Conservation (phyloP, 2,113 vertebrate genomes). For the Rhea americana region DNA sequence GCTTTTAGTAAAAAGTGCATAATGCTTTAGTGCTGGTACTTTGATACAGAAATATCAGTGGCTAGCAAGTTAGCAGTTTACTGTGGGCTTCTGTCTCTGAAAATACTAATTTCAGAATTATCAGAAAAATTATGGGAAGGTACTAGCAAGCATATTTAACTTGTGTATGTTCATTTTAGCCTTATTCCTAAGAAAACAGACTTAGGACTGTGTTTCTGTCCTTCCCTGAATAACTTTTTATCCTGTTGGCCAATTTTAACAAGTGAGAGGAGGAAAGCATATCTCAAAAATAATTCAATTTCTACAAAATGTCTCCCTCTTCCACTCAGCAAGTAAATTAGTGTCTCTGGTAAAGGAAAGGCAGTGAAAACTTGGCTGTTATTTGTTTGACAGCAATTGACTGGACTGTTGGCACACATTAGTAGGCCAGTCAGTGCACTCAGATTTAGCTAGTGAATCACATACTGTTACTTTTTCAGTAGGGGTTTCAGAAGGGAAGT, state of each 20-base stretch:
- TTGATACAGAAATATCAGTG: not conserved
- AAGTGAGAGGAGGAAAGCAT: not conserved
- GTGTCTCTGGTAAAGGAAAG: not conserved
- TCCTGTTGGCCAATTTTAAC: not conserved
- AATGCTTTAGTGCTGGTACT: not conserved
- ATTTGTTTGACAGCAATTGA: not conserved
- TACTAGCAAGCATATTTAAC: not conserved
- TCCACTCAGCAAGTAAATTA: not conserved
- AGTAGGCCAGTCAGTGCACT: not conserved
- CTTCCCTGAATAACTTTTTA: not conserved
- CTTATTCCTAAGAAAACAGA: not conserved
- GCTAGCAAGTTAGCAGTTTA: not conserved
- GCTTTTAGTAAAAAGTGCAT: not conserved
- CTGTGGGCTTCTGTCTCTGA: not conserved
- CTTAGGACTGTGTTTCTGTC: not conserved
- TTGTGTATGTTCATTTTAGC: not conserved
- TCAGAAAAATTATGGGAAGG: not conserved
- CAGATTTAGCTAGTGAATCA: not conserved
- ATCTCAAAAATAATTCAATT: not conserved
- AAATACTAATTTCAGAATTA: not conserved
- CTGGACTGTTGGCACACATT: not conserved
- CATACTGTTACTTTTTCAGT: not conserved
- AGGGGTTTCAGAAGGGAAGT: not conserved
- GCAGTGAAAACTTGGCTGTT: not conserved
- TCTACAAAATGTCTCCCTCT: not conserved